These are phyloP conservation scores for Ctenopoma multispine DNA, from an alignment of 2,797 vertebrate species.

Conservation along the genomic window DNA sequence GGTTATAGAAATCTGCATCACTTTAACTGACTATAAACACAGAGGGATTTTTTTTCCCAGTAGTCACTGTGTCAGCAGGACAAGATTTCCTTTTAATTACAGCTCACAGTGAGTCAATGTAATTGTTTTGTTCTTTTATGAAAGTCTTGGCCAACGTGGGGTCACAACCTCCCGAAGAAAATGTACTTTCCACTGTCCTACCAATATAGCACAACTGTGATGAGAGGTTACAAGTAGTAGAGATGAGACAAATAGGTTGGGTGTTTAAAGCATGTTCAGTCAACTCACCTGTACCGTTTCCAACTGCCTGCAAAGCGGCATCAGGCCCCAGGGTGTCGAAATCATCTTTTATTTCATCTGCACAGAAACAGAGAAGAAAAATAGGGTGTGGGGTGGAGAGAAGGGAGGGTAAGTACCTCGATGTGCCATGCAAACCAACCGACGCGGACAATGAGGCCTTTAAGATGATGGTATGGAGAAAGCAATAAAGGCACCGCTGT, in stretches of 20 bases:
- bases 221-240: neutral
- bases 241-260: neutral
- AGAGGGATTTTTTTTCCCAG: slow-evolving; percentile 16
- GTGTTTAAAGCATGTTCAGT: neutral
- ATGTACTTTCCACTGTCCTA: neutral
- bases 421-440: slow-evolving; percentile 56
- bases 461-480: slow-evolving; percentile 71
- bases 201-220: neutral
- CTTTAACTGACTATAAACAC: slow-evolving; percentile 26
- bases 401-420: slow-evolving; percentile 57
- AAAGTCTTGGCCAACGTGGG: neutral
- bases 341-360: slow-evolving; percentile 99
- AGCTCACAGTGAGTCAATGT: slow-evolving; percentile 11
- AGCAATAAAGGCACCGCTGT: slow-evolving; percentile 73
- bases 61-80: slow-evolving; percentile 27
- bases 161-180: neutral
- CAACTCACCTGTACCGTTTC: slow-evolving; percentile 96
- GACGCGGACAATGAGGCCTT: slow-evolving; percentile 61
- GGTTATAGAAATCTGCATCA: slow-evolving; percentile 19
- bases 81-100: slow-evolving; percentile 43
- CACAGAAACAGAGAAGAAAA: slow-evolving; percentile 47
- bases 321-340: slow-evolving; percentile 96
- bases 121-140: slow-evolving; percentile 24
- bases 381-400: neutral
- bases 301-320: slow-evolving; percentile 88